These are phyloP conservation scores for Tholera decimalis DNA, from an alignment of 2,888 invertebrate genomes.

Conservation along the genomic window DNA sequence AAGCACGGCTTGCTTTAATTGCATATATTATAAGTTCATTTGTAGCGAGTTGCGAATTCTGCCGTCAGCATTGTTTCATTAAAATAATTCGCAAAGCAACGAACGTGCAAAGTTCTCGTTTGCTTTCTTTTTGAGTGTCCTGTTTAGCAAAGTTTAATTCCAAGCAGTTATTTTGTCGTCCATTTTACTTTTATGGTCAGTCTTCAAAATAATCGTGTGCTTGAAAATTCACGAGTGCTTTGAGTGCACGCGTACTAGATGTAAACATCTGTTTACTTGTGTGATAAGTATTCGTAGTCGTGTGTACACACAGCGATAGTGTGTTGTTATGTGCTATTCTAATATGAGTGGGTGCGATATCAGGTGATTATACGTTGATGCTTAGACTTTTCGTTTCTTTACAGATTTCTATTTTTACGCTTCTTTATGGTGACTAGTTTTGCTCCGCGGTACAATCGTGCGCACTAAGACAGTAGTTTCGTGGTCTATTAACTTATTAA, in stretches of 20 bases:
- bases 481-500: not conserved
- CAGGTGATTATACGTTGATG: slow-evolving; percentile 43
- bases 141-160: slow-evolving; percentile 8
- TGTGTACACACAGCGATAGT: slow-evolving; percentile 21
- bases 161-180: not conserved
- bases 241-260: slow-evolving; percentile 52
- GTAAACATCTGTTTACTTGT: slow-evolving; percentile 52
- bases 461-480: not conserved
- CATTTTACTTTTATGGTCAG: slow-evolving; percentile 9
- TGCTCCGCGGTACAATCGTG: not conserved
- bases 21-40: slow-evolving; percentile 3
- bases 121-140: slow-evolving; percentile 2
- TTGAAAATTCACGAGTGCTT: slow-evolving; percentile 17
- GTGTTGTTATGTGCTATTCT: slow-evolving; percentile 26
- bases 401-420: not conserved
- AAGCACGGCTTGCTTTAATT: not conserved
- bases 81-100: slow-evolving; percentile 19
- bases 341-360: slow-evolving; percentile 34
- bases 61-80: slow-evolving; percentile 15
- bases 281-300: slow-evolving; percentile 22
- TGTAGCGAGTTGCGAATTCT: not conserved
- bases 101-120: not conserved
- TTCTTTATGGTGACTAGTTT: not conserved
- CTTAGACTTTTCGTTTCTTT: slow-evolving; percentile 32
- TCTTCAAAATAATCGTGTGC: slow-evolving; percentile 5